phyloP scores from a whole-genome alignment of 2,113 vertebrate species.

The Datnioides undecimradiatus region DNA sequence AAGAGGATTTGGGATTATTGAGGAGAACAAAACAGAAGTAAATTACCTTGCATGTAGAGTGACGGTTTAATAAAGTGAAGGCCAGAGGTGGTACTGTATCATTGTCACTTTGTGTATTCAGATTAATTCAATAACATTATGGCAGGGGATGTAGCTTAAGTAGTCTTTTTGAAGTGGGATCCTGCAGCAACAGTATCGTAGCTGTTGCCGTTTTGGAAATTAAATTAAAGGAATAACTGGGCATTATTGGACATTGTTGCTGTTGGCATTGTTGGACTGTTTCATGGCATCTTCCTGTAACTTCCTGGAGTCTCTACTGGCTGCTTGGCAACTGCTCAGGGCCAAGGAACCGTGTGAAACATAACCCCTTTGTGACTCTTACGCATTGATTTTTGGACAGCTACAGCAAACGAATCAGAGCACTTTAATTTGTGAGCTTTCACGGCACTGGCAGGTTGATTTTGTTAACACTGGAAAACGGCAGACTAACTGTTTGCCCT shows the following conservation, averaged over 20 bases:
- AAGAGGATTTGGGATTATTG: constrained; percentile 66
- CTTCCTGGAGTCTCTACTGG: background rate
- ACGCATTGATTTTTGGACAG: background rate
- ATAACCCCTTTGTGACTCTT: background rate
- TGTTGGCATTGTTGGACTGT: background rate
- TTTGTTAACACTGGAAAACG: too few species aligned
- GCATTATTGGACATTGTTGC: background rate
- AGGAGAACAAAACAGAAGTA: constrained; percentile 40
- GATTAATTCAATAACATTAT: constrained; percentile 33
- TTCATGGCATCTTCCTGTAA: background rate
- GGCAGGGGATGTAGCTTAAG: constrained; percentile 1
- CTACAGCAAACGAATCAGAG: background rate
- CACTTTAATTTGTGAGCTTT: background rate
- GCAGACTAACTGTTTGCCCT: too few species aligned
- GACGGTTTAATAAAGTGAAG: constrained; percentile 59
- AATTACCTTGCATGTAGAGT: constrained; percentile 31
- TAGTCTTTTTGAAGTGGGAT: background rate
- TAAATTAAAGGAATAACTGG: background rate
- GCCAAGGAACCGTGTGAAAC: background rate
- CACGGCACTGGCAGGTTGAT: too few species aligned
- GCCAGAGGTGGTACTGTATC: constrained; percentile 20
- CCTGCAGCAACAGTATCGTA: background rate
- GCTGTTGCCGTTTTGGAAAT: too few species aligned
- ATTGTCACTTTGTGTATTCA: constrained; percentile 33
- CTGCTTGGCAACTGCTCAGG: background rate